These are phyloP conservation scores for Campopleginae sp. DNA, from an alignment of 2,888 invertebrate species.

Conservation along the genomic window DNA sequence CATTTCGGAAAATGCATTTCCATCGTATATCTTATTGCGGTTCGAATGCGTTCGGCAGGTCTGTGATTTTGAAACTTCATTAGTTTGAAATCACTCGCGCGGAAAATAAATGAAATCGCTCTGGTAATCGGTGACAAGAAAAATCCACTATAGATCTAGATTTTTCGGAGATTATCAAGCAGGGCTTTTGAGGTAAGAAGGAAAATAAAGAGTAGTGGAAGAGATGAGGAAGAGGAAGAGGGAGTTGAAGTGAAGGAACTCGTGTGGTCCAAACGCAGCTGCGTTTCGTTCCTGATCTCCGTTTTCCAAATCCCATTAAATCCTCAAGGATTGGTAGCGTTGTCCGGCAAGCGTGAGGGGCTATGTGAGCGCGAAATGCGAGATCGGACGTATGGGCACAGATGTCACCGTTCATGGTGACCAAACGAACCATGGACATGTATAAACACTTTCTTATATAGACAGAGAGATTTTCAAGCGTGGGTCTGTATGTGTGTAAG, in stretches of 20 bases:
- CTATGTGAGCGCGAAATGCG: constrained; percentile 59
- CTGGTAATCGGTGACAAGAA: constrained; percentile 21
- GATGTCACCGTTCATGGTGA: constrained; percentile 71
- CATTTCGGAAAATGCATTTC: not conserved
- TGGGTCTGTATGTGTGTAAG: not conserved
- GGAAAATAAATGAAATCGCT: constrained; percentile 16
- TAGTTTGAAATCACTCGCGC: not conserved
- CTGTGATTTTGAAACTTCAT: too few species aligned
- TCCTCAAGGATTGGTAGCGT: constrained; percentile 68
- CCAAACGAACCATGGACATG: constrained; percentile 22
- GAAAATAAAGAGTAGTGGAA: constrained; percentile 19
- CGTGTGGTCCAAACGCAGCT: constrained; percentile 66
- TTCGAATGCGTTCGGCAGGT: not conserved
- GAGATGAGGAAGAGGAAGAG: not conserved
- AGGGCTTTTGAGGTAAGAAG: constrained; percentile 30
- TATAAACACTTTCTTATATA: not conserved
- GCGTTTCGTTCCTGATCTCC: constrained; percentile 59
- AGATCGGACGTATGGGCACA: constrained; percentile 66
- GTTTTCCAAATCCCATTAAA: constrained; percentile 73
- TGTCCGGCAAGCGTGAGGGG: constrained; percentile 62
- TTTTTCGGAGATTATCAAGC: constrained; percentile 15
- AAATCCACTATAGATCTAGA: constrained; percentile 39
- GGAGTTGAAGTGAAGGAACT: not conserved
- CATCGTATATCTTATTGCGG: not conserved
- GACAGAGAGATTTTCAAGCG: not conserved